Evolutionary conservation across 2,888 invertebrate genomes (phyloP).

Genomic region (Cephalotes varians): DNA sequence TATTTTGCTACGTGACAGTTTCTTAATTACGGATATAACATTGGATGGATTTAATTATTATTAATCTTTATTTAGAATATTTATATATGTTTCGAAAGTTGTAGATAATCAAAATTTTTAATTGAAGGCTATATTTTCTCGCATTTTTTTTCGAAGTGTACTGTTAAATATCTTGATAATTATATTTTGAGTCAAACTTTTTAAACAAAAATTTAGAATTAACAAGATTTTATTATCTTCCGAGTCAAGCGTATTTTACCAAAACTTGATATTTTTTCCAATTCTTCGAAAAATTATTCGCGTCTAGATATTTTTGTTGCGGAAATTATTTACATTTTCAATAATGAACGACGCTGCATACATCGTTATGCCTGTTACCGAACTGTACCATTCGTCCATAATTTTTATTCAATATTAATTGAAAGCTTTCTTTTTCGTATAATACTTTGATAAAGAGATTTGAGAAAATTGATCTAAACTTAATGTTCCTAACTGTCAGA

Average conservation of each 20-base stretch:
- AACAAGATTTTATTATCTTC: neutral
- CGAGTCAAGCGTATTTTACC: neutral
- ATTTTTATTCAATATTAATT: too few species aligned
- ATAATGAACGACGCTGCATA: neutral
- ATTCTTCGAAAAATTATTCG: neutral
- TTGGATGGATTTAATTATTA: neutral
- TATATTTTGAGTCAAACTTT: neutral
- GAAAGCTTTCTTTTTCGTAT: too few species aligned
- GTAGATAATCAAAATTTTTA: neutral
- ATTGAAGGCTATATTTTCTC: neutral
- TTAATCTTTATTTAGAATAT: neutral
- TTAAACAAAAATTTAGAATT: neutral
- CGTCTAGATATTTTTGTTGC: neutral
- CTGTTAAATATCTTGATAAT: neutral
- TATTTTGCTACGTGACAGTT: neutral
- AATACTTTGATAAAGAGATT: neutral
- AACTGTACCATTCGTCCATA: too few species aligned
- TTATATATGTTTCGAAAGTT: neutral
- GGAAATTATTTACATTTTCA: slow-evolving; percentile 7
- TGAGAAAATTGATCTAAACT: neutral
- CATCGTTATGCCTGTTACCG: neutral
- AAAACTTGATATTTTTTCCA: neutral
- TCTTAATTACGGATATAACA: neutral
- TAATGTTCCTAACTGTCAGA: neutral
- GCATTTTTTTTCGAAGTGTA: neutral